Base-by-base conservation (phyloP, 2,888 invertebrate species). In the Pherbina coryleti region DNA sequence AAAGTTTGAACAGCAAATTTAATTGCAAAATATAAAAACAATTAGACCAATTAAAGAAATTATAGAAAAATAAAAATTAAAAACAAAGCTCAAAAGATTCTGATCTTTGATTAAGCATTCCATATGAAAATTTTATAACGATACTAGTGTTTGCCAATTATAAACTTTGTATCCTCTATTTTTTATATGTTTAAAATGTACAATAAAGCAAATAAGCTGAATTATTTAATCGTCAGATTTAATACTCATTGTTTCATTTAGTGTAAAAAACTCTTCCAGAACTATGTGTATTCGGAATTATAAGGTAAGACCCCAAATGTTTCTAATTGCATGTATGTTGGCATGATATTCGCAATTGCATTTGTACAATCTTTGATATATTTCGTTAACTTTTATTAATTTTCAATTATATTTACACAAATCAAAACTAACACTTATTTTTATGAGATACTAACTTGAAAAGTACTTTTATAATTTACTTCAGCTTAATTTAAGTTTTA, bases 321-420 rank as follows among this genome's bases (percentile, higher is more conserved):
- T 60, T 49, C 14, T 57, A 57, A 14, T 44, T 37, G 79, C 74
- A 79, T 78, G 75, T 74, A 74, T 77, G 79, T 79, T 78, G 76
- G 76, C 73, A 76, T 76, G 76, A 67, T 78, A 69, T 71, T 22
- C 57, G 80, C 77, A 75, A 71, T 76, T 78, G 76, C 71, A 78
- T 78, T 67, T 64, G 73, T 69, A 57, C 28, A 67, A 60, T 53
- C 17, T 31, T 55, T 31, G 31, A 25, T 0, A 9, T 28, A n/a
- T 51, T 31, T 71, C 28, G 5, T 31, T 25, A 53, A 31, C 57
- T 55, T 49, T 51, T 28, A 22, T 19, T 49, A 22, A 25, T 62
- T 53, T 71, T 7, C n/a, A 9, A 14, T 22, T 19, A 69, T 69
- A 28, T 51, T 69, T 28, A 3, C 2, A 11, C 7, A 17, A 28